Evolutionary conservation across 2,113 vertebrate genomes (phyloP), one percentile per base, ranked within the genome.

Genomic region (Heptranchias perlo): DNA sequence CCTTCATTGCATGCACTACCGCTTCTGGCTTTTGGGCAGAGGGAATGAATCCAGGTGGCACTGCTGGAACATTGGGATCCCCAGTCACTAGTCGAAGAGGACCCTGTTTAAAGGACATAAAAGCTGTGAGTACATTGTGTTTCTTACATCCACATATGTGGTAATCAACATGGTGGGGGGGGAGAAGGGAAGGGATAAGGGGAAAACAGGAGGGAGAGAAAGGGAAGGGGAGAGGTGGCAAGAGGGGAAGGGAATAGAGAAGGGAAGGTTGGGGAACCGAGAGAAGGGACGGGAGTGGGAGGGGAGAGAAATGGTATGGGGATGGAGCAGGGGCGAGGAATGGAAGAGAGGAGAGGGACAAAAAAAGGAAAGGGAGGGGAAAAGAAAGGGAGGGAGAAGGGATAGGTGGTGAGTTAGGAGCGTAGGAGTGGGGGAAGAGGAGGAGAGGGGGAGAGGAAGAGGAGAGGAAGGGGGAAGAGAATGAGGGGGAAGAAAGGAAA

Each of bases 1-100:
- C 99, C 99, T 99, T 99, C 99, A 99, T 99, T 25, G 99, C 99
- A 0, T 99, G 99, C 0, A 99, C 99, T 49, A 99, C 99, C 0
- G 99, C 99, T 97, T 99, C 99, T 0, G 99, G 99, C 97, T 99
- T 99, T 98, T 99, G 99, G 91, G 98, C 98, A 11, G 97, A 97
- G 8, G 98, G 98, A 96, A 98, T 97, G 95, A 99, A 99, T 31
- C 98, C 98, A 0, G 98, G 94, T 52, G 44, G 64, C 25, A 95
- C 97, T 23, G 98, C 97, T 39, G 99, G 97, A 64, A 98, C 98
- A 0, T 98, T 98, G 21, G 97, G 96, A 96, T 99, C 98, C 65
- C 99, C 99, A n/a, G 98, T 97, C 0, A 97, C 96, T 73, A 98
- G 97, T 25, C 98, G 98, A 76, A 97, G 96, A 0, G 98, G 98